Percentiles rank a stretch among this genome's conserved stretches.
phyloP scores from a whole-genome alignment of 1,140 invertebrate genomes.

The Grapholita molesta region DNA sequence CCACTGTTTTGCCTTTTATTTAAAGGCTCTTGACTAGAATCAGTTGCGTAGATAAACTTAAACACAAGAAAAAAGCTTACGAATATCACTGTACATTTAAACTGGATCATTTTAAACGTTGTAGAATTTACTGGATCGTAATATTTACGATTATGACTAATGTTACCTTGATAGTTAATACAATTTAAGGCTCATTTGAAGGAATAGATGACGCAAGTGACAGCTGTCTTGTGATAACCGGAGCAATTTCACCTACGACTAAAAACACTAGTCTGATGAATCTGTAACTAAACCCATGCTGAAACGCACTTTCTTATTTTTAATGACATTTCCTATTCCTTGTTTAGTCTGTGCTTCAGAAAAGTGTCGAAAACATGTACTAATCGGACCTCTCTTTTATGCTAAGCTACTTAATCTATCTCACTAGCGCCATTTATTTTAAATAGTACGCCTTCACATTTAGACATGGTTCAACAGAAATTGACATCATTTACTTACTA shows the following conservation, averaged over 20 bases:
- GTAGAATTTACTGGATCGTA: slow-evolving; percentile 1
- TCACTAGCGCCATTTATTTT: slow-evolving; percentile 7
- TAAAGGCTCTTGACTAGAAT: background rate
- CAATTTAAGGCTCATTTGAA: background rate
- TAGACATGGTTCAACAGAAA: background rate
- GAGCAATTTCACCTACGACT: background rate
- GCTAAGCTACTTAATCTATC: background rate
- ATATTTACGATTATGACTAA: background rate
- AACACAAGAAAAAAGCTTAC: background rate
- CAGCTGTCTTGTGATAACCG: slow-evolving; percentile 10
- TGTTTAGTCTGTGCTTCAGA: background rate
- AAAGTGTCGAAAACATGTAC: background rate
- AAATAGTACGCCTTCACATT: slow-evolving; percentile 4
- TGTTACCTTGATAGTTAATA: background rate
- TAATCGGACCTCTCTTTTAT: slow-evolving; percentile 10
- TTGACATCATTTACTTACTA: slow-evolving; percentile 13
- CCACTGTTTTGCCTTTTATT: slow-evolving; percentile 2
- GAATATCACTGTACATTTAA: background rate
- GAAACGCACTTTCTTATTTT: background rate
- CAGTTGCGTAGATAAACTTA: background rate
- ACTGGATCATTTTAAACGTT: slow-evolving; percentile 12
- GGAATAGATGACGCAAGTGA: slow-evolving; percentile 8
- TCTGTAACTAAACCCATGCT: too few species aligned
- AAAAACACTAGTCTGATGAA: background rate
- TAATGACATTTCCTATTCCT: background rate